Conservation (phyloP, 2,888 invertebrate genomes). For the Mythimna lalbum region DNA sequence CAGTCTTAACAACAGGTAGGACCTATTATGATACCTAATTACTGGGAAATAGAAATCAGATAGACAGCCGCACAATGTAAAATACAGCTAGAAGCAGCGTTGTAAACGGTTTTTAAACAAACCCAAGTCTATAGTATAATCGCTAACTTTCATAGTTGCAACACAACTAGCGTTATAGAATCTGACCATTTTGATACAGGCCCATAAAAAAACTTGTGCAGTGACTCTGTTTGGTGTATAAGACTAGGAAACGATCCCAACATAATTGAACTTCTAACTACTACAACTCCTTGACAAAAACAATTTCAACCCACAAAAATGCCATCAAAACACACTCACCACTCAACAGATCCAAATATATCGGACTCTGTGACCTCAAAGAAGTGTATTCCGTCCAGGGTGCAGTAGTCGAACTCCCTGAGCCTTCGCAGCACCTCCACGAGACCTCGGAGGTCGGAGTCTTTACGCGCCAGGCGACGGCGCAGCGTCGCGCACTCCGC, state of each 20-base stretch:
- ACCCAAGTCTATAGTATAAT: too few species aligned
- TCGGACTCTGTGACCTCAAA: constrained; percentile 87
- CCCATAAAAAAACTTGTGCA: too few species aligned
- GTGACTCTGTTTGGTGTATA: too few species aligned
- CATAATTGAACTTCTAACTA: not conserved
- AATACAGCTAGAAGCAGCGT: not conserved
- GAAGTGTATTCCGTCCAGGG: constrained; percentile 89
- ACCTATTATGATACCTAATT: not conserved
- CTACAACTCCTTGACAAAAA: not conserved
- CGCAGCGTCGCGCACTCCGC: constrained; percentile 80
- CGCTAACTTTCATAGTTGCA: too few species aligned
- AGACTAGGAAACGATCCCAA: not conserved
- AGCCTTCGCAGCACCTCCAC: constrained; percentile 89
- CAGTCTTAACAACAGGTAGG: not conserved
- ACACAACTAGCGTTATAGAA: too few species aligned
- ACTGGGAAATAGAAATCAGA: not conserved
- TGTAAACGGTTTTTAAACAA: too few species aligned
- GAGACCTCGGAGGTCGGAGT: constrained; percentile 88
- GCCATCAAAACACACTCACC: constrained; percentile 70
- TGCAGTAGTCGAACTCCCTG: constrained; percentile 86
- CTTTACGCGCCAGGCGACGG: constrained; percentile 84
- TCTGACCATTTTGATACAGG: too few species aligned
- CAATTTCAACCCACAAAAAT: not conserved
- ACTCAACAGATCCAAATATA: constrained; percentile 80
- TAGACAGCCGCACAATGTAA: not conserved